Base-by-base conservation (phyloP, 2,797 vertebrate species). In the Brachyrhaphis roseni region DNA sequence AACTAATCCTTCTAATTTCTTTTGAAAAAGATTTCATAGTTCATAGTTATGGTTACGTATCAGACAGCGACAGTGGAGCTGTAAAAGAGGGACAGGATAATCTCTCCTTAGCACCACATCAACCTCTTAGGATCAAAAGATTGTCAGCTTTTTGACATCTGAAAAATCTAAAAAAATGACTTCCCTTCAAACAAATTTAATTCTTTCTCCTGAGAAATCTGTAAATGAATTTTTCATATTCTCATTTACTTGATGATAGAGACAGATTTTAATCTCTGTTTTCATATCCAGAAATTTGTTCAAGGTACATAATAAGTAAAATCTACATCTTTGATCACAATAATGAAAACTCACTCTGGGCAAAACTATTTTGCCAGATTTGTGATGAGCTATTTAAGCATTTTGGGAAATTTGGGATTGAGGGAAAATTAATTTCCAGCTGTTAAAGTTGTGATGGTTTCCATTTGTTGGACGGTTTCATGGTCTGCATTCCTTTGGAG, bases 201-300 rank as follows among this genome's bases (percentile, higher is more conserved):
- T 55, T 55, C 10, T 55, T n/a, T 55, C 53, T 55, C 4, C 53
- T n/a, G 8, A 55, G 8, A n/a, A n/a, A 55, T 55, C 53, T 55
- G 10, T n/a, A 13, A 1, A 28, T 12, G 4, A n/a, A 55, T 55
- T n/a, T n/a, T 55, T 12, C 0, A 4, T 12, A 12, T n/a, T 12
- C 26, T 55, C 10, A n/a, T n/a, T 55, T n/a, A 11, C 26, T 26
- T 55, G 26, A 55, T 55, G 8, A 4, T 1, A n/a, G 51, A 55
- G 10, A n/a, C 53, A 10, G 26, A 55, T 55, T 55, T 55, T 55
- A 55, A 55, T 53, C 51, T 26, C 49, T 55, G n/a, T 55, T n/a
- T n/a, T 55, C 8, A n/a, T n/a, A 12, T 55, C 26, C 26, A 12
- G 8, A 11, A 55, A n/a, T 55, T 10, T 55, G 10, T n/a, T 26